Percentiles rank a stretch among this genome's conserved stretches.
These are phyloP conservation scores for Penaeus vannamei DNA, from an alignment of 1,140 invertebrate genomes.

Conservation along the genomic window DNA sequence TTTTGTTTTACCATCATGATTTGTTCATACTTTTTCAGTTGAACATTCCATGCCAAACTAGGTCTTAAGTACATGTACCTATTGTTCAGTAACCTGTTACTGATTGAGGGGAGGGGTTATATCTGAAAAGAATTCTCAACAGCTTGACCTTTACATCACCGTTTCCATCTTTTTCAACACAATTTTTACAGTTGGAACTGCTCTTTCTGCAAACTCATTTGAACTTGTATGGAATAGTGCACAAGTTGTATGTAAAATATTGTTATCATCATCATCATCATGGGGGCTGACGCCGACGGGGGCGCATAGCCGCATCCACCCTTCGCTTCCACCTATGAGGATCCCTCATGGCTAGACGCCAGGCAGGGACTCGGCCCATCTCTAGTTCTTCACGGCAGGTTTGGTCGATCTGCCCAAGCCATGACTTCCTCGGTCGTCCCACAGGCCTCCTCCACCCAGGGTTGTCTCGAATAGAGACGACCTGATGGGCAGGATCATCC, in stretches of 20 bases:
- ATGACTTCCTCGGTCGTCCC: no score
- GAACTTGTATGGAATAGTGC: slow-evolving; percentile 17
- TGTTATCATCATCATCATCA: background rate
- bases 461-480: no score
- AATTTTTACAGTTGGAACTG: background rate
- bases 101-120: slow-evolving; percentile 7
- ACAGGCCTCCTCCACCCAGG: no score
- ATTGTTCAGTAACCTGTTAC: slow-evolving; percentile 20
- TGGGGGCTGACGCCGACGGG: no score
- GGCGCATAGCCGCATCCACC: no score
- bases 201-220: background rate
- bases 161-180: slow-evolving; percentile 7
- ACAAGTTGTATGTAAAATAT: background rate
- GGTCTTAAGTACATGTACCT: background rate
- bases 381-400: no score
- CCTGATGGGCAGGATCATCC: no score
- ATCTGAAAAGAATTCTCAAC: slow-evolving; percentile 35
- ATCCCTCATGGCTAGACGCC: no score
- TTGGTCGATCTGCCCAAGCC: no score
- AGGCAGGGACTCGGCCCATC: no score
- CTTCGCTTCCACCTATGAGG: no score
- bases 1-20: background rate
- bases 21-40: slow-evolving; percentile 4
- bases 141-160: slow-evolving; percentile 9
- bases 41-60: background rate